Percentiles rank a stretch among this genome's conserved stretches.
These are phyloP conservation scores for Drosophila willistoni DNA, from an alignment of 1,140 invertebrate species.

Conservation along the genomic window DNA sequence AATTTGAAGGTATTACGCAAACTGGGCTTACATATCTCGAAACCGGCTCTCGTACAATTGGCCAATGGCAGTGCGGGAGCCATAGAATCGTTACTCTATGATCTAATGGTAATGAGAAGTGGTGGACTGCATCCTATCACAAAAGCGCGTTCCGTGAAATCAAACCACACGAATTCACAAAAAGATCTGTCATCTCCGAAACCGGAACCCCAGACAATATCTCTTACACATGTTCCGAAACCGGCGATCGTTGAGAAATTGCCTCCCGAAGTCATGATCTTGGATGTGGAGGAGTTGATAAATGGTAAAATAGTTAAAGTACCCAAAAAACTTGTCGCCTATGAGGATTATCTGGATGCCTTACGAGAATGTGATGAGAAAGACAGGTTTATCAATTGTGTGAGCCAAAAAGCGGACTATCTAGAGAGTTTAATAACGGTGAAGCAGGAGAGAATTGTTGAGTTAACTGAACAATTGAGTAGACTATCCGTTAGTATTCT, in stretches of 20 bases:
- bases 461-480: slow-evolving; percentile 77
- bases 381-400: slow-evolving; percentile 36
- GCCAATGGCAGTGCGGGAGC: slow-evolving; percentile 85
- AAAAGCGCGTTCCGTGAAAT: background rate
- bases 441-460: slow-evolving; percentile 85
- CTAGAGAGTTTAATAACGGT: slow-evolving; percentile 84
- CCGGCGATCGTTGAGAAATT: background rate
- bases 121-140: background rate
- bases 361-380: slow-evolving; percentile 83
- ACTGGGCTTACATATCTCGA: slow-evolving; percentile 84
- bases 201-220: background rate
- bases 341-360: slow-evolving; percentile 83
- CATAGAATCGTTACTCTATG: slow-evolving; percentile 87
- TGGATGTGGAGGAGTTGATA: slow-evolving; percentile 20
- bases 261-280: slow-evolving; percentile 16
- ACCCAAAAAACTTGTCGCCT: slow-evolving; percentile 84
- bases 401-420: slow-evolving; percentile 75
- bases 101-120: slow-evolving; percentile 70
- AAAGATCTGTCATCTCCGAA: slow-evolving; percentile 30
- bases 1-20: slow-evolving; percentile 88
- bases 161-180: background rate
- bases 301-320: slow-evolving; percentile 51
- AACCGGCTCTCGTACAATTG: slow-evolving; percentile 85
- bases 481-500: slow-evolving; percentile 60
- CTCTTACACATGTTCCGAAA: slow-evolving; percentile 1